Conservation (phyloP, 2,888 invertebrate genomes). For the Anodontia alba region DNA sequence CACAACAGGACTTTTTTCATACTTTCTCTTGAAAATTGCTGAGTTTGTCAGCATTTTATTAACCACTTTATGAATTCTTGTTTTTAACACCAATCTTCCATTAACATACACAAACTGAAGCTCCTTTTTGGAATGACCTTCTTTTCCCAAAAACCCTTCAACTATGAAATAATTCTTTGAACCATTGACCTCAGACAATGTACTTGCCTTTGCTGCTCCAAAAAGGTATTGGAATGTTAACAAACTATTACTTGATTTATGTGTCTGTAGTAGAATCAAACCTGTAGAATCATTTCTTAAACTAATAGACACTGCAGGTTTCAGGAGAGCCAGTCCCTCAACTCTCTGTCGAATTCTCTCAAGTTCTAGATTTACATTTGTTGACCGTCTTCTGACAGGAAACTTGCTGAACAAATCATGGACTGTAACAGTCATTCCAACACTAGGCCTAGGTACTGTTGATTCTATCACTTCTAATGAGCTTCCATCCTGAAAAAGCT, state of each 20-base stretch:
- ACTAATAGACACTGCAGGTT: conserved; percentile 88
- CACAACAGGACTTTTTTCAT: conserved; percentile 26
- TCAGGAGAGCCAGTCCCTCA: conserved; percentile 88
- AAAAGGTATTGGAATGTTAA: conserved; percentile 86
- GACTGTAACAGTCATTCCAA: conserved; percentile 91
- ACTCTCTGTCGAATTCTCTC: conserved; percentile 88
- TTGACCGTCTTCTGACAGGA: conserved; percentile 88
- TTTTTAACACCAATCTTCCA: conserved; percentile 87
- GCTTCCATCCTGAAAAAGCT: conserved; percentile 87
- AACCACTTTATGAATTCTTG: conserved; percentile 86
- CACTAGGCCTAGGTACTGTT: conserved; percentile 87
- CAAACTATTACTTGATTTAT: conserved; percentile 87
- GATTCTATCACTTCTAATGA: conserved; percentile 83
- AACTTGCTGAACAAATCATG: conserved; percentile 88
- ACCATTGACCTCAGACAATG: conserved; percentile 84
- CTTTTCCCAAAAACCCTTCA: conserved; percentile 87
- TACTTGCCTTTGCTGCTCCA: conserved; percentile 84
- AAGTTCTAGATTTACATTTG: conserved; percentile 87
- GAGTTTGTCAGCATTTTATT: conserved; percentile 83
- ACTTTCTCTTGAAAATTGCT: conserved; percentile 67
- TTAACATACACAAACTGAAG: conserved; percentile 90
- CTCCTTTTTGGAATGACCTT: conserved; percentile 85
- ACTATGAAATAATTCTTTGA: conserved; percentile 86
- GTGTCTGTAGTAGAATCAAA: conserved; percentile 88
- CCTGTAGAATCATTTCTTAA: conserved; percentile 89